Base-by-base conservation (phyloP, 2,113 vertebrate species). In the Pongo abelii region DNA sequence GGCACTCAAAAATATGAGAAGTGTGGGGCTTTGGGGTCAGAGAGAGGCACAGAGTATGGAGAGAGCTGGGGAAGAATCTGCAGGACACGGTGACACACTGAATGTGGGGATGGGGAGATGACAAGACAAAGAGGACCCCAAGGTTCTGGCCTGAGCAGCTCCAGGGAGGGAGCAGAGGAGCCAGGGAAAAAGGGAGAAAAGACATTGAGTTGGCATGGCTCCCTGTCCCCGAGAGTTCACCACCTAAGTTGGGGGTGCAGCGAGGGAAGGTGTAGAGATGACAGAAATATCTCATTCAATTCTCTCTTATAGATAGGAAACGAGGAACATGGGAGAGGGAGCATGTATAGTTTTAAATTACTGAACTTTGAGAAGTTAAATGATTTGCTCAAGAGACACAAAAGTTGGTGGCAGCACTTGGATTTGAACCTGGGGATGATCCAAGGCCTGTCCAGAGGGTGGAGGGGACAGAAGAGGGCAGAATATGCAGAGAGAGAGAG, bases 131-230 rank as follows among this genome's bases (percentile, higher is more conserved):
- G 20, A 11, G 48, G 9, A 18, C 43, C 27, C 77, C 48, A 30
- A 35, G 50, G 27, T 40, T 61, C 50, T 52, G 30, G 22, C 12
- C 80, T 52, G 18, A 17, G 50, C 74, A 92, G 69, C 25, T 88
- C n/a, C 23, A 3, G 4, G 8, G 69, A 43, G 52, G 64, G 1
- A 22, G 20, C 14, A 4, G 35, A 75, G 88, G 12, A 22, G 25
- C 9, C 11, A 80, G 4, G 2, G 23, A 9, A 6, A 20, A 13
- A 3, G 40, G 1, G 8, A 50, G 32, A 12, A 35, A 25, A 6
- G 59, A 6, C 0, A 0, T 10, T n/a, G 16, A 40, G 5, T 7
- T 22, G 14, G 9, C 1, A 1, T 0, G 20, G 27, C 35, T 59
- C 4, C 55, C 23, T 13, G 18, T 38, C 38, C 83, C 83, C 52